Evolutionary conservation across 2,888 invertebrate species (phyloP), one percentile per base, ranked within the genome.

Genomic region (Cryptus viduatorius): DNA sequence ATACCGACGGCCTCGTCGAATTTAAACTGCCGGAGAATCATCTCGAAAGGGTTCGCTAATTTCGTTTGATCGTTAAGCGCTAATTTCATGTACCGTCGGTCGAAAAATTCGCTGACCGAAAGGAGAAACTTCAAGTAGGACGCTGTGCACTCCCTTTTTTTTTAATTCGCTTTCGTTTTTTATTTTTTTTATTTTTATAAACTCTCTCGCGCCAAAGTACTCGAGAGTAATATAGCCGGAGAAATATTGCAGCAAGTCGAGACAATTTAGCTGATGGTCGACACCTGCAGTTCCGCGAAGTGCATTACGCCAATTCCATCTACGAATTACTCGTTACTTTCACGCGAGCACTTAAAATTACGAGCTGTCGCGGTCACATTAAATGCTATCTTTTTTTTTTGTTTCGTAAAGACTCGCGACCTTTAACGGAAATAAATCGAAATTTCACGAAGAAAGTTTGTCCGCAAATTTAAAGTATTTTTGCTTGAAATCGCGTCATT

Each of bases 1-100:
- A 50, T 46, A 72, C 50, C 67, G 59, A 79, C 80, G n/a, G 67
- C 69, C 64, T 7, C 29, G 48, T 24, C 37, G 81, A 75, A 31
- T 73, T 73, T 46, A 59, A 64, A 80, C 24, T 64, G 14, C 61
- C 64, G 59, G 59, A 16, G 71, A 29, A 14, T 14, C 59, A 14
- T 14, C 59, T 65, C 71, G 64, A 42, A 16, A 31, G 44, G 50
- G 16, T 10, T 24, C 42, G 56, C 65, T 76, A 71, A 65, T 76
- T 71, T 8, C 19, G 59, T 79, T 71, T 44, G 10, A 67, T 76
- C 61, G 72, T 77, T 67, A 37, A 65, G 53, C 61, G 19, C 71
- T 19, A 37, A 72, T 50, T 61, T 59, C 5, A 4, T 29, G 14
- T 48, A 24, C n/a, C 16, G 46, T 37, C 44, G 48, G 59, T 61